phyloP scores from a whole-genome alignment of 2,797 vertebrate genomes.

The Pyrocephalus nanus region DNA sequence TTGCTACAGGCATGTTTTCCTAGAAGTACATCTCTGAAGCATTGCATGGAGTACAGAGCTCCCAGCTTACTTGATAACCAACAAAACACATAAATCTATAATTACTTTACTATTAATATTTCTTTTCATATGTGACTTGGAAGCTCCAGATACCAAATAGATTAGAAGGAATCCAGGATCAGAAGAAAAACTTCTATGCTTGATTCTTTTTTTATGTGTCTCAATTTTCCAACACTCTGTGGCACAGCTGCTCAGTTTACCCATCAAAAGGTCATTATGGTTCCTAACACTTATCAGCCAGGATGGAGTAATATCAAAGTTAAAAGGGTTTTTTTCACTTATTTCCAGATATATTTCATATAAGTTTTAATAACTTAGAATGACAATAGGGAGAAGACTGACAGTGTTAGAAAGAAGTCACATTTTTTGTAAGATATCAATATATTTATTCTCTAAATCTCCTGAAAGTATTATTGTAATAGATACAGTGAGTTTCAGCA shows the following conservation, averaged over 20 bases:
- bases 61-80: not conserved
- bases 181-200: not conserved
- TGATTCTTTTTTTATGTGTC: not conserved
- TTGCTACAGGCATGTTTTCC: not conserved
- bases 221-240: not conserved
- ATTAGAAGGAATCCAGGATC: not conserved
- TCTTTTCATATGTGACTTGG: not conserved
- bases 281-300: not conserved
- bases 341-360: not conserved
- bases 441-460: not conserved
- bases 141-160: not conserved
- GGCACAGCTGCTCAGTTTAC: not conserved
- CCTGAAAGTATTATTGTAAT: not conserved
- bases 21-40: not conserved
- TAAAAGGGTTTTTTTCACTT: not conserved
- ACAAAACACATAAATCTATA: not conserved
- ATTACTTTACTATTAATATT: not conserved
- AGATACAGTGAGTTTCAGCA: not conserved
- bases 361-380: not conserved
- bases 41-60: not conserved
- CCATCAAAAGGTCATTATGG: not conserved
- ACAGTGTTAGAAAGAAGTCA: not conserved
- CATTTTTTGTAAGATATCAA: not conserved
- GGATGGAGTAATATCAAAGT: not conserved
- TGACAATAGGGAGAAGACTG: not conserved